These are phyloP conservation scores for Nephrotoma guestfalica DNA, from an alignment of 2,888 invertebrate species.

Conservation along the genomic window DNA sequence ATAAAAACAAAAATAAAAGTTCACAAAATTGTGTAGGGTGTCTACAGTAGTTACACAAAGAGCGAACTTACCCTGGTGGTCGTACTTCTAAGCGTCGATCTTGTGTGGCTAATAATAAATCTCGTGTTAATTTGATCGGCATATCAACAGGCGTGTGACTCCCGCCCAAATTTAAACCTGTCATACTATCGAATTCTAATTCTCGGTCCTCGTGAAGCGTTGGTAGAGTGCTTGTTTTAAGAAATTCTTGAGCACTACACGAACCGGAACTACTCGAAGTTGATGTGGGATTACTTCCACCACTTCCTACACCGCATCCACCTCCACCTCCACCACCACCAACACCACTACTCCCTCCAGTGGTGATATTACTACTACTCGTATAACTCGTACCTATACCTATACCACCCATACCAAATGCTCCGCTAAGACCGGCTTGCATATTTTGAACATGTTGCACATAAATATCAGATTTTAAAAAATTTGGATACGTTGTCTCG, in stretches of 20 bases:
- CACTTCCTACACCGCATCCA: constrained; percentile 20
- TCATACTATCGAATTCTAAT: constrained; percentile 36
- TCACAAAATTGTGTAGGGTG: background rate
- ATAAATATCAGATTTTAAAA: constrained; percentile 79
- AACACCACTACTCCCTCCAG: background rate
- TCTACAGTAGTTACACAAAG: background rate
- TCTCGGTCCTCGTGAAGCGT: constrained; percentile 80
- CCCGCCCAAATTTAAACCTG: constrained; percentile 19
- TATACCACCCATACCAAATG: background rate
- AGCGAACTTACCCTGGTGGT: constrained; percentile 42
- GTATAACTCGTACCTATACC: background rate
- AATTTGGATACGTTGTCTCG: constrained; percentile 80
- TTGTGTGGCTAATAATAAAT: constrained; percentile 66
- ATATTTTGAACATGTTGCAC: constrained; percentile 40
- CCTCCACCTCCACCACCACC: constrained; percentile 19
- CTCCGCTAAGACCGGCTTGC: constrained; percentile 10
- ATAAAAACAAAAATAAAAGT: background rate
- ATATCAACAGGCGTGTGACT: constrained; percentile 23
- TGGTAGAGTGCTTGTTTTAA: constrained; percentile 48
- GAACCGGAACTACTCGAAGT: constrained; percentile 32
- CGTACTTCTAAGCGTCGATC: constrained; percentile 49
- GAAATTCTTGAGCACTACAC: constrained; percentile 31
- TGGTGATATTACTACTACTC: background rate
- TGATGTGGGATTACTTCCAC: constrained; percentile 21
- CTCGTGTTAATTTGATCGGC: constrained; percentile 56